These are phyloP conservation scores for Poeciliopsis retropinna DNA, from an alignment of 2,113 vertebrate genomes.

Conservation along the genomic window DNA sequence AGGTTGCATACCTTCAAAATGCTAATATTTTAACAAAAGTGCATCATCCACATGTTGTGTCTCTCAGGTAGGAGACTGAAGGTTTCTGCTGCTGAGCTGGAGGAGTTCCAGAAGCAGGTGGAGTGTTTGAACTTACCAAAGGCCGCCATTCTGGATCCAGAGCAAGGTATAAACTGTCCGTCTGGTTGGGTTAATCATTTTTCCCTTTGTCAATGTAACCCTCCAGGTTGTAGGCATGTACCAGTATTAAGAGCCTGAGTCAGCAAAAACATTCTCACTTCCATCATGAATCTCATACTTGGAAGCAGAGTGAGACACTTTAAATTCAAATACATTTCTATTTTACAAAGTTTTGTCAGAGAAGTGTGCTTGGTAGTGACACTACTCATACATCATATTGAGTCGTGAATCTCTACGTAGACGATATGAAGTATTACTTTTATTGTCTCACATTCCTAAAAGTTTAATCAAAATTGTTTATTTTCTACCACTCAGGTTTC, in stretches of 20 bases:
- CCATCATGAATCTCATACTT: too few species aligned
- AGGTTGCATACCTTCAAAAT: background rate
- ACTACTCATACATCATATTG: too few species aligned
- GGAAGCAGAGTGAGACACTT: too few species aligned
- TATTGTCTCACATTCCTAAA: too few species aligned
- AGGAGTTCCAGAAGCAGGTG: slow-evolving; percentile 49
- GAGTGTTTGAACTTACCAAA: slow-evolving; percentile 42
- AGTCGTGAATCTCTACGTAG: too few species aligned
- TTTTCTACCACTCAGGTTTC: slow-evolving; percentile 26
- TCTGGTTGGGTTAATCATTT: background rate
- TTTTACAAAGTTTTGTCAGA: too few species aligned
- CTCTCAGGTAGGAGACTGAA: slow-evolving; percentile 35
- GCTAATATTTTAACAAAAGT: background rate
- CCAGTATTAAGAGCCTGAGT: too few species aligned
- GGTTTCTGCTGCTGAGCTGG: slow-evolving; percentile 39
- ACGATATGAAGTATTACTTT: too few species aligned
- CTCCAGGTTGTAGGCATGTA: background rate
- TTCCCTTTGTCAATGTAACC: background rate
- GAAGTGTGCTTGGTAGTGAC: too few species aligned
- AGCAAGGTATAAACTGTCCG: slow-evolving; percentile 36
- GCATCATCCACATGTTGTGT: slow-evolving; percentile 6
- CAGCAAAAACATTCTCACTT: too few species aligned
- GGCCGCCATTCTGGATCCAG: slow-evolving; percentile 28
- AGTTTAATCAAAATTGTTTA: too few species aligned
- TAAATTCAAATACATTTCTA: too few species aligned